A percentile compares a stretch with the other conserved stretches of the same genome.
These are phyloP conservation scores for Mobula birostris DNA, from an alignment of 2,113 vertebrate species.

Conservation along the genomic window DNA sequence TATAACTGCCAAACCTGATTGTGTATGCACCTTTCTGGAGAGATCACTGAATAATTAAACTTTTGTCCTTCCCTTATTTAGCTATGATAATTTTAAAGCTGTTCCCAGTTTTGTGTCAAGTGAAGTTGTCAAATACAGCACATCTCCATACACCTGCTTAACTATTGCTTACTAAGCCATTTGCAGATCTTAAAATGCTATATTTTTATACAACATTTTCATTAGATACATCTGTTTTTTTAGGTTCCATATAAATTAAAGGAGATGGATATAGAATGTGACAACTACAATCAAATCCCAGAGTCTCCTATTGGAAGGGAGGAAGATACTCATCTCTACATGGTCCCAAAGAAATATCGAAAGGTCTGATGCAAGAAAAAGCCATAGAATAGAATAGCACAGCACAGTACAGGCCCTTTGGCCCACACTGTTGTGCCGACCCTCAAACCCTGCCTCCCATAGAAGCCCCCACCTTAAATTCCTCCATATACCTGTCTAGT, in stretches of 20 bases:
- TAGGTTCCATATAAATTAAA: conserved; percentile 93
- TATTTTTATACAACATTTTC: too few species aligned
- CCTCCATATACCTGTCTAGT: too few species aligned
- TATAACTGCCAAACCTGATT: not conserved
- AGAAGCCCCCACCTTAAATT: too few species aligned
- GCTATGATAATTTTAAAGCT: not conserved
- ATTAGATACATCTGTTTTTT: not conserved
- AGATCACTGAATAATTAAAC: not conserved
- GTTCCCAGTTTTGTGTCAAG: not conserved
- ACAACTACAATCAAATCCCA: conserved; percentile 86
- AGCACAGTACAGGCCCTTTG: too few species aligned
- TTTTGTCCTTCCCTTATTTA: not conserved
- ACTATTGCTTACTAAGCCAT: not conserved
- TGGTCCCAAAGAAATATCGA: conserved; percentile 93
- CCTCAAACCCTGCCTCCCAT: too few species aligned
- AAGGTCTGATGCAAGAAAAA: conserved; percentile 64
- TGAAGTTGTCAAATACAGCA: not conserved
- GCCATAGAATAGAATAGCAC: not conserved
- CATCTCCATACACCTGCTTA: not conserved
- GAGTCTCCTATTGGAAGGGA: conserved; percentile 89
- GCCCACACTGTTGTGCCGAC: too few species aligned
- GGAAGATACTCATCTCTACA: conserved; percentile 88
- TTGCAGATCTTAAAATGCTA: not conserved
- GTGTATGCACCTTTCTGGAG: not conserved
- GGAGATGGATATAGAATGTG: conserved; percentile 81